Conservation (phyloP, 1,140 invertebrate species). For the Melipona quadrifasciata region DNA sequence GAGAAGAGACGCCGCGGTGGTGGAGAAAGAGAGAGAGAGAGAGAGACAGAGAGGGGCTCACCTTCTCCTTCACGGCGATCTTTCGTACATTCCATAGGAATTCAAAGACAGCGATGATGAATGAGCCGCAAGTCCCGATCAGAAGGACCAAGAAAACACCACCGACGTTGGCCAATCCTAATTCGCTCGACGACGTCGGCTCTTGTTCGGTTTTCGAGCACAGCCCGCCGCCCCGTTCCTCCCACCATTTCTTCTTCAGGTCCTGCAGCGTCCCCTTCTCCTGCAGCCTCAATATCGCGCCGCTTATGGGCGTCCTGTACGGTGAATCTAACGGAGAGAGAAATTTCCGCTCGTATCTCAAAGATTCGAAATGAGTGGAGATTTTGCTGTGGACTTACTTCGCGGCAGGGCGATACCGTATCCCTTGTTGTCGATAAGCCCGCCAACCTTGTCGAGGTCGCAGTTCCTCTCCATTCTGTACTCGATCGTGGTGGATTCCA, state of each 20-base stretch:
- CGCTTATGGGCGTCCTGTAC: constrained; percentile 88
- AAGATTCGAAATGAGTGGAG: not conserved
- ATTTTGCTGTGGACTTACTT: constrained; percentile 77
- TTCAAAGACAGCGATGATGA: constrained; percentile 87
- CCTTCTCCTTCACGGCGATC: constrained; percentile 89
- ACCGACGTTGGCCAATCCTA: constrained; percentile 91
- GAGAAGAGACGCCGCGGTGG: not conserved
- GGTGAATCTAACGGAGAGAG: constrained; percentile 84
- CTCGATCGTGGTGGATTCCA: constrained; percentile 88
- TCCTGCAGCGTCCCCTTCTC: constrained; percentile 89
- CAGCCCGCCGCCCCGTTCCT: constrained; percentile 81
- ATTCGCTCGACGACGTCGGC: constrained; percentile 77
- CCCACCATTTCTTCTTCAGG: constrained; percentile 95
- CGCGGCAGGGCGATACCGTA: constrained; percentile 90
- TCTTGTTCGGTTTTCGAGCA: constrained; percentile 54
- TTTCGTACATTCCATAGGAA: constrained; percentile 92
- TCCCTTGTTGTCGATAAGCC: constrained; percentile 89
- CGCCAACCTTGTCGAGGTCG: constrained; percentile 89
- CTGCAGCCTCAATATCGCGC: constrained; percentile 90
- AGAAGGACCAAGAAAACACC: constrained; percentile 95
- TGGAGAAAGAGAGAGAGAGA: too few species aligned
- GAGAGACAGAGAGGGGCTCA: constrained; percentile 69
- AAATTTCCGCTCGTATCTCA: not conserved
- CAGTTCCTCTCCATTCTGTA: constrained; percentile 87
- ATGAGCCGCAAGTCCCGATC: constrained; percentile 85